Conservation (phyloP, 2,888 invertebrate genomes). For the Cephus pulcher region DNA sequence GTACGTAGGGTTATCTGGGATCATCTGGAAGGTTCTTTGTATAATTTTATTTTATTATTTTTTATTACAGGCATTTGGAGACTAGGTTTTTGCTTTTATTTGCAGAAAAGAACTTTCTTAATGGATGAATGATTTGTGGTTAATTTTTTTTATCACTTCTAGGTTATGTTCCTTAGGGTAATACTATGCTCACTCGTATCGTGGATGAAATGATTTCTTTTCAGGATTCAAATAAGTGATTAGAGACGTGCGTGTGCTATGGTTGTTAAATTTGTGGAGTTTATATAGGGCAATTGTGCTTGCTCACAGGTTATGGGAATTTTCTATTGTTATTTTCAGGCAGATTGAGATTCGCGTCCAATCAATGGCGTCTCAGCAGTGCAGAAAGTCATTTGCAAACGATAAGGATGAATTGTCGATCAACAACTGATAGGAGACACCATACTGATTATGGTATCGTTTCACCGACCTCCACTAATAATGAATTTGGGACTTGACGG, state of each 20-base stretch:
- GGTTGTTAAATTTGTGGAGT: not conserved
- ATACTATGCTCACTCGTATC: not conserved
- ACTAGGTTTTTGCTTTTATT: not conserved
- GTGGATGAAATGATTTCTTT: not conserved
- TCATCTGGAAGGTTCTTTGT: no score
- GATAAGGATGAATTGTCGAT: slow-evolving; percentile 37
- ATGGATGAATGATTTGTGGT: not conserved
- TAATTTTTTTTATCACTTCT: not conserved
- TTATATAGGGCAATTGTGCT: not conserved
- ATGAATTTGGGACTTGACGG: not conserved
- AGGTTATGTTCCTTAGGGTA: not conserved
- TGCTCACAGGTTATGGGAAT: not conserved
- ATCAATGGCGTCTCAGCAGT: slow-evolving; percentile 49
- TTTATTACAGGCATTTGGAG: not conserved
- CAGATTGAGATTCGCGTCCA: slow-evolving; percentile 46
- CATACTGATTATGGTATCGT: not conserved
- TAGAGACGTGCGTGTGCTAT: not conserved
- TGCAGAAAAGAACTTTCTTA: not conserved
- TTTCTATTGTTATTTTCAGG: slow-evolving; percentile 36
- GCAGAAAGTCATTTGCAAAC: slow-evolving; percentile 46
- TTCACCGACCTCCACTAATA: not conserved
- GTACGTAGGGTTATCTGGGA: not conserved
- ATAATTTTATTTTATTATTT: no score
- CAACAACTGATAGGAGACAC: slow-evolving; percentile 38
- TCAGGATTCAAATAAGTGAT: no score